These are phyloP conservation scores for Monochamus saltuarius DNA, from an alignment of 1,140 invertebrate species.

Conservation along the genomic window DNA sequence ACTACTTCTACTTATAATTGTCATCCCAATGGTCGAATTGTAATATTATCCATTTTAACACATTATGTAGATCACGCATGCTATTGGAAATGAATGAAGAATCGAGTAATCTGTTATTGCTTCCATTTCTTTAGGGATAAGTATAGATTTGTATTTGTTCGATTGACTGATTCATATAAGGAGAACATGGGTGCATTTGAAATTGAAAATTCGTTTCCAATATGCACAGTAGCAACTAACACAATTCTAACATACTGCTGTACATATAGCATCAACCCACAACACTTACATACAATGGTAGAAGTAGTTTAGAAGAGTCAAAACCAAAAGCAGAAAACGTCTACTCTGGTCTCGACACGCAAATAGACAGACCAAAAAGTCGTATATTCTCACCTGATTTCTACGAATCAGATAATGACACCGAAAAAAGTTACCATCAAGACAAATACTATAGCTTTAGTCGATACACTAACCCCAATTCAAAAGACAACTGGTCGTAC, in stretches of 20 bases:
- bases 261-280: conserved; percentile 47
- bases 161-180: background rate
- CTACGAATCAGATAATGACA: conserved; percentile 36
- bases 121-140: too few species aligned
- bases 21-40: conserved; percentile 1
- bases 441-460: conserved; percentile 43
- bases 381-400: conserved; percentile 32
- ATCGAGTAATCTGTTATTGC: too few species aligned
- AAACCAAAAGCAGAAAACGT: conserved; percentile 39
- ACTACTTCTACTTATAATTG: conserved; percentile 6
- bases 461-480: conserved; percentile 34
- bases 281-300: conserved; percentile 51
- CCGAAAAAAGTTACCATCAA: conserved; percentile 28
- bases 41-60: conserved; percentile 5
- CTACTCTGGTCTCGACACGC: conserved; percentile 40
- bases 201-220: conserved; percentile 10
- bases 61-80: conserved; percentile 5
- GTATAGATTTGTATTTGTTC: too few species aligned
- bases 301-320: conserved; percentile 46
- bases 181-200: background rate
- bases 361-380: conserved; percentile 26
- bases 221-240: conserved; percentile 35
- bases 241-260: conserved; percentile 47
- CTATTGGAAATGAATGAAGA: too few species aligned
- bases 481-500: conserved; percentile 40